Conservation (phyloP, 1,140 invertebrate genomes). For the Lepidurus couesii region DNA sequence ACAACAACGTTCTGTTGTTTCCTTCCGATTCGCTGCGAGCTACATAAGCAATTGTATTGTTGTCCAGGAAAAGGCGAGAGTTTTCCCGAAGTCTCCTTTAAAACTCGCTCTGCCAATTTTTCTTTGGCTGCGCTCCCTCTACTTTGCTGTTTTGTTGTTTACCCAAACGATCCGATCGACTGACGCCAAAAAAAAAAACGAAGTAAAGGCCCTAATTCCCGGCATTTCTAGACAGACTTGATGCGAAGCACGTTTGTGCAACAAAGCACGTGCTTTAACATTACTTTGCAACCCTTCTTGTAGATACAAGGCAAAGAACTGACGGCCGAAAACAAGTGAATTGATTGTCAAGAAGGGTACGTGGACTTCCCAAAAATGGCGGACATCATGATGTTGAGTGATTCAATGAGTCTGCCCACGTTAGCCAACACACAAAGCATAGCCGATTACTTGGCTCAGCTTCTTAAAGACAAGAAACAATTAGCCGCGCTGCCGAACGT, state of each 20-base stretch:
- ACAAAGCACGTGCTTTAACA: not conserved
- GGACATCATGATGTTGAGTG: constrained; percentile 18
- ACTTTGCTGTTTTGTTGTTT: not conserved
- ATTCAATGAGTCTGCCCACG: constrained; percentile 9
- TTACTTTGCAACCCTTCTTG: not conserved
- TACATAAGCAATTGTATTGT: not conserved
- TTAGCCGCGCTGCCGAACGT: constrained; percentile 98
- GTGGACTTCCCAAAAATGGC: not conserved
- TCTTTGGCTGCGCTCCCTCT: not conserved
- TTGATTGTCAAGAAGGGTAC: not conserved
- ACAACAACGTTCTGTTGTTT: not conserved
- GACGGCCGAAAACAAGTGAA: not conserved
- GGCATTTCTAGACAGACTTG: constrained; percentile 15
- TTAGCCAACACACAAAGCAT: constrained; percentile 79
- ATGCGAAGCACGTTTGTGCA: constrained; percentile 17
- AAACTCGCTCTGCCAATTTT: constrained; percentile 13
- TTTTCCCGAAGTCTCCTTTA: not conserved
- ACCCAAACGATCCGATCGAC: not conserved
- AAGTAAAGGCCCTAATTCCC: not conserved
- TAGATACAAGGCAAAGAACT: not conserved
- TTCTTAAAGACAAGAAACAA: constrained; percentile 99
- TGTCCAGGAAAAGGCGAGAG: not conserved
- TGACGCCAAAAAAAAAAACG: not conserved
- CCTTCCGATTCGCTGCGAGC: not conserved
- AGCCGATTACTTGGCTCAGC: constrained; percentile 98